Percentiles rank a stretch among this genome's conserved stretches.
Evolutionary conservation across 2,113 vertebrate species (phyloP).

Genomic region (Periophthalmodon schlosseri): DNA sequence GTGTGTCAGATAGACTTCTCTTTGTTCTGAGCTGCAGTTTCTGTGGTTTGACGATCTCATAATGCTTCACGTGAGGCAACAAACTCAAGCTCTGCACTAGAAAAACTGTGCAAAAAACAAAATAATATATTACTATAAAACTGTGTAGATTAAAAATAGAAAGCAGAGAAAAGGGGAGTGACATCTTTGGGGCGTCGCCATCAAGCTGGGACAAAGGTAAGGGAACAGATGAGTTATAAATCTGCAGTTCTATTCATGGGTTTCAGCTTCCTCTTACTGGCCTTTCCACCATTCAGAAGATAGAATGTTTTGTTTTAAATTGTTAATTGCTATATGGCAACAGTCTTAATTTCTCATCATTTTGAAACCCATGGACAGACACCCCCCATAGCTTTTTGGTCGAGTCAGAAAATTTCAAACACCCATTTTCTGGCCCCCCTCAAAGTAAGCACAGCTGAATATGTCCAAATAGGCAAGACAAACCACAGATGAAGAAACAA

Average conservation of each 20-base stretch:
- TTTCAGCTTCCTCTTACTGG: too few species aligned
- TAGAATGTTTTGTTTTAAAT: too few species aligned
- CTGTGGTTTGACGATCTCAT: constrained; percentile 74
- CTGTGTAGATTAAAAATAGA: not conserved
- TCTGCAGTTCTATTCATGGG: not conserved
- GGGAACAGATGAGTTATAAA: not conserved
- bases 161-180: not conserved
- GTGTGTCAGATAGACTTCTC: constrained; percentile 62
- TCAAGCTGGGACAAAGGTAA: not conserved
- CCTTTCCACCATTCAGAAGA: too few species aligned
- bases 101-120: constrained; percentile 27
- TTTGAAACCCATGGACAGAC: too few species aligned
- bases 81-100: constrained; percentile 21
- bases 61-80: constrained; percentile 69
- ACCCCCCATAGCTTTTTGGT: too few species aligned
- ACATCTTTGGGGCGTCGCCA: not conserved
- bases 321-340: too few species aligned
- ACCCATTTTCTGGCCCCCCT: not conserved
- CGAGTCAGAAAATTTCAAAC: too few species aligned
- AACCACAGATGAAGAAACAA: not conserved
- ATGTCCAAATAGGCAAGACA: not conserved
- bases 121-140: not conserved
- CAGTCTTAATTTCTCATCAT: too few species aligned
- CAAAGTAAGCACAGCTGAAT: too few species aligned
- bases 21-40: constrained; percentile 56